A percentile compares a stretch with the other conserved stretches of the same genome.
These are phyloP conservation scores for Drosophila colorata DNA, from an alignment of 2,888 invertebrate species.

Conservation along the genomic window DNA sequence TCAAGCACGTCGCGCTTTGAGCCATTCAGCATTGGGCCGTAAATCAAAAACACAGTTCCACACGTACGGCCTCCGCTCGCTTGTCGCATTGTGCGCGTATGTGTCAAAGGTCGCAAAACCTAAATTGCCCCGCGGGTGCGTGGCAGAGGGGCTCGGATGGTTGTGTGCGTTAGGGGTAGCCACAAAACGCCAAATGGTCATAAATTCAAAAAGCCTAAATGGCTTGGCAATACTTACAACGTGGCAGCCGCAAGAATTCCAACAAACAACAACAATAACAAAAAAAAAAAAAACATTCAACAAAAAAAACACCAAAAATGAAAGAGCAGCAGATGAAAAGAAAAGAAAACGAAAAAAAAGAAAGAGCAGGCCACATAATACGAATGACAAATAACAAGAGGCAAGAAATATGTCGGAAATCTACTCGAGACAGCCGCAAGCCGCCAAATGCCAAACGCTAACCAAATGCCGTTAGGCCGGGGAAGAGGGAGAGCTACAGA, in stretches of 20 bases:
- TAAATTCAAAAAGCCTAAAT: slow-evolving; percentile 76
- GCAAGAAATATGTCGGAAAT: slow-evolving; percentile 75
- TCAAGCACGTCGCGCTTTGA: slow-evolving; percentile 45
- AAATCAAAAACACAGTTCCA: slow-evolving; percentile 56
- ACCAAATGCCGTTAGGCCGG: slow-evolving; percentile 45
- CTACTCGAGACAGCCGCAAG: slow-evolving; percentile 72
- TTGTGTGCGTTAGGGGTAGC: slow-evolving; percentile 32
- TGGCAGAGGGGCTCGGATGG: not conserved
- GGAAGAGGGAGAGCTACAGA: slow-evolving; percentile 35
- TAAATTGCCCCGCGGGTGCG: slow-evolving; percentile 53
- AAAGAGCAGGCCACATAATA: slow-evolving; percentile 47
- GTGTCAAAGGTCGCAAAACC: slow-evolving; percentile 65
- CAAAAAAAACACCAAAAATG: slow-evolving; percentile 1
- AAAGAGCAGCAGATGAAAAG: slow-evolving; percentile 7
- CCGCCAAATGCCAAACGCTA: slow-evolving; percentile 54
- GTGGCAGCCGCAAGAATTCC: slow-evolving; percentile 36
- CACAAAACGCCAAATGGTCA: slow-evolving; percentile 77
- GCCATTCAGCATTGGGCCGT: slow-evolving; percentile 36
- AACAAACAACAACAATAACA: slow-evolving; percentile 25
- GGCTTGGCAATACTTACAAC: slow-evolving; percentile 61
- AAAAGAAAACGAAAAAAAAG: slow-evolving; percentile 6
- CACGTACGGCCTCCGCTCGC: slow-evolving; percentile 27
- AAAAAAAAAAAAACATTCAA: slow-evolving; percentile 5
- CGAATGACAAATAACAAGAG: slow-evolving; percentile 75
- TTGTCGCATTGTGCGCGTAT: slow-evolving; percentile 20